Percentiles rank a stretch among this genome's conserved stretches.
These are phyloP conservation scores for Gonioctena quinquepunctata DNA, from an alignment of 1,140 invertebrate genomes.

Conservation along the genomic window DNA sequence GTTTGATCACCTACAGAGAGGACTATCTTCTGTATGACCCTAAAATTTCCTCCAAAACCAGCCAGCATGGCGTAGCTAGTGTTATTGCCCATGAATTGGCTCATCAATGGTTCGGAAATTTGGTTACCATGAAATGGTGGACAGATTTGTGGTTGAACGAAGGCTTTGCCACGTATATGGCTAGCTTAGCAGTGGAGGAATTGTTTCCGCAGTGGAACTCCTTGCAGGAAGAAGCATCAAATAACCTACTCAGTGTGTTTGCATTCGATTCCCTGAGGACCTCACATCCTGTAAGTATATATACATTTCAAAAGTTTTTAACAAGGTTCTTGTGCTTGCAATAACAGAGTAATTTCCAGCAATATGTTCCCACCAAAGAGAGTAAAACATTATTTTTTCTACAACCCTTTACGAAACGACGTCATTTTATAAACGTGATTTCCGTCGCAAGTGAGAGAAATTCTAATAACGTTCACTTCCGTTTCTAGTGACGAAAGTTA, in stretches of 20 bases:
- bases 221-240: constrained; percentile 66
- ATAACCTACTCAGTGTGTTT: constrained; percentile 61
- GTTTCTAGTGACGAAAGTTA: no score
- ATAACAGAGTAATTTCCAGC: no score
- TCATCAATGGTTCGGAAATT: constrained; percentile 90
- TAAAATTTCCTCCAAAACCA: constrained; percentile 67
- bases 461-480: no score
- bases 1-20: constrained; percentile 73
- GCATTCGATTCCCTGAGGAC: constrained; percentile 62
- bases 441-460: no score
- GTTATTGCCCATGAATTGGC: constrained; percentile 90
- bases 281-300: constrained; percentile 64
- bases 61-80: constrained; percentile 76
- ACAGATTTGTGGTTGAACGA: constrained; percentile 91
- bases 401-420: no score
- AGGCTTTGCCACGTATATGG: constrained; percentile 80
- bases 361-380: no score
- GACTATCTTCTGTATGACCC: constrained; percentile 77
- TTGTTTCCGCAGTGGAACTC: constrained; percentile 68
- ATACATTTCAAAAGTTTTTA: no score
- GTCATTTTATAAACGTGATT: no score
- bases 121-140: constrained; percentile 91
- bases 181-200: constrained; percentile 45
- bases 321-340: no score
- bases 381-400: no score